phyloP scores from a whole-genome alignment of 2,113 vertebrate species.

The Poecilia latipinna region DNA sequence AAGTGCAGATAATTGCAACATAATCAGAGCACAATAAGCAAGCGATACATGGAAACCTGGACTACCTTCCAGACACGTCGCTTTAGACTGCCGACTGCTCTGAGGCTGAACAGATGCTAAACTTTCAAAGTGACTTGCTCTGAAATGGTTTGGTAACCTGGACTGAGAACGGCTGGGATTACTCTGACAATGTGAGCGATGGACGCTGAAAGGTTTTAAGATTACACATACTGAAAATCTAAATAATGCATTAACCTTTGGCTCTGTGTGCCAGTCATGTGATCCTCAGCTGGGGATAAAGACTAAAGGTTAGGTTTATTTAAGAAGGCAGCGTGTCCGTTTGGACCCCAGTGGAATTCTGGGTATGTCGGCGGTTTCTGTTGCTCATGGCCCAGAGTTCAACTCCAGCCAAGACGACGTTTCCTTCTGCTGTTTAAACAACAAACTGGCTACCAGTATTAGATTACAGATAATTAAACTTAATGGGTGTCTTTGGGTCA shows the following conservation, averaged over 20 bases:
- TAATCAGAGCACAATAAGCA: not conserved
- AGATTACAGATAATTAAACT: slow-evolving; percentile 36
- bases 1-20: not conserved
- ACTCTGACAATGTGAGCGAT: not conserved
- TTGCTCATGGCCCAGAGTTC: slow-evolving; percentile 34
- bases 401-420: slow-evolving; percentile 21
- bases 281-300: slow-evolving; percentile 14
- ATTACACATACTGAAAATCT: not conserved
- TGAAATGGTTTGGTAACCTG: not conserved
- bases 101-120: not conserved
- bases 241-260: slow-evolving; percentile 16
- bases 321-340: slow-evolving; percentile 33
- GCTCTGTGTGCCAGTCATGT: slow-evolving; percentile 23
- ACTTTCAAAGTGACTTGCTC: not conserved
- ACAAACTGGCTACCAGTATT: slow-evolving; percentile 42
- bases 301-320: slow-evolving; percentile 56
- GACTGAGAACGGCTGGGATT: not conserved
- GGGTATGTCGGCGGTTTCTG: slow-evolving; percentile 44
- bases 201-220: slow-evolving; percentile 18
- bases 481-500: slow-evolving; percentile 11
- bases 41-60: not conserved
- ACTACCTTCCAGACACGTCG: not conserved
- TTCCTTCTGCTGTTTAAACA: slow-evolving; percentile 41
- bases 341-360: slow-evolving; percentile 46
- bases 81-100: accelerated